Conservation (phyloP, 2,888 invertebrate genomes). For the Endotricha flammealis region DNA sequence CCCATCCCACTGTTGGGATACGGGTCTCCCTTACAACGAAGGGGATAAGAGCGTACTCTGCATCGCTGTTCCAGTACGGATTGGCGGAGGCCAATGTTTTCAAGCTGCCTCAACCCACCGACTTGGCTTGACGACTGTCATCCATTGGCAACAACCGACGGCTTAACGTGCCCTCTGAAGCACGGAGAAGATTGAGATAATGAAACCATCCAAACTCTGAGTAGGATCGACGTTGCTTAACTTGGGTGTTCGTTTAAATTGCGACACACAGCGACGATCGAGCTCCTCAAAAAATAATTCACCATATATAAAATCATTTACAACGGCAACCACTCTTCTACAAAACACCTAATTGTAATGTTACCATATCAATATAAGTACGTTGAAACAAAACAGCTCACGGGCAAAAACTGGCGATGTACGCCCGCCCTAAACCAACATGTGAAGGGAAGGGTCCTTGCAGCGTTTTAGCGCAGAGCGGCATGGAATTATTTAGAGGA, state of each 20-base stretch:
- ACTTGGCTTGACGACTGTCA: neutral
- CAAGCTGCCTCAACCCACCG: neutral
- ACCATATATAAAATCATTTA: neutral
- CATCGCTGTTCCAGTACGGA: neutral
- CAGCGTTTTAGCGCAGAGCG: neutral
- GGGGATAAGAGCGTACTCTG: neutral
- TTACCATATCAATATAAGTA: neutral
- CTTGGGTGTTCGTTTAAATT: neutral
- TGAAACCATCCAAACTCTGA: neutral
- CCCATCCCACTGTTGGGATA: too few relatives aligned
- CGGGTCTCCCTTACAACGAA: too few relatives aligned
- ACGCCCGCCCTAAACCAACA: conserved; percentile 1
- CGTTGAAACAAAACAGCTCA: neutral
- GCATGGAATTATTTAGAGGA: conserved; percentile 1
- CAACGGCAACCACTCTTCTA: neutral
- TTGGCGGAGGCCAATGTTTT: neutral
- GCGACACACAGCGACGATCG: too few relatives aligned
- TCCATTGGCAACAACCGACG: neutral
- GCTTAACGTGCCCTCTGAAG: neutral
- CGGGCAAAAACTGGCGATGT: neutral
- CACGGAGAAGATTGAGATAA: neutral
- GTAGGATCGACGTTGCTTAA: neutral
- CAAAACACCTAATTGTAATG: neutral
- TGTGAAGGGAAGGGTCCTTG: neutral
- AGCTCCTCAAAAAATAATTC: too few relatives aligned